Conservation (phyloP, 2,113 vertebrate genomes). For the Hippocampus guttulatus region DNA sequence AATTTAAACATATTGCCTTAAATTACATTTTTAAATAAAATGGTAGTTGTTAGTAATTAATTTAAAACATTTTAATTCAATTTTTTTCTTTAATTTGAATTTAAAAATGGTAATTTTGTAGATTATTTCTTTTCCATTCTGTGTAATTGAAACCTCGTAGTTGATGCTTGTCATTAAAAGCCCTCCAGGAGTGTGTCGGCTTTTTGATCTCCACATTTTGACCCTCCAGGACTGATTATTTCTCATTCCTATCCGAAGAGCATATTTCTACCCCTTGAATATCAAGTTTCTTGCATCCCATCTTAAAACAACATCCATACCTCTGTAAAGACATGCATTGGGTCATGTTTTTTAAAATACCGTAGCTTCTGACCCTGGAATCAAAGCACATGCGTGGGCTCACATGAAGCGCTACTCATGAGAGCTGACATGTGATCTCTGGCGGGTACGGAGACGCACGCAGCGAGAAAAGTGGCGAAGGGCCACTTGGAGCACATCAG, state of each 20-base stretch:
- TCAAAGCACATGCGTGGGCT: constrained; percentile 17
- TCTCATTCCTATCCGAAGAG: background rate
- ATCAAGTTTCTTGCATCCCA: background rate
- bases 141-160: background rate
- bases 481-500: constrained; percentile 69
- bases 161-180: background rate
- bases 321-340: background rate
- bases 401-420: constrained; percentile 28
- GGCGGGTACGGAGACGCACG: constrained; percentile 35
- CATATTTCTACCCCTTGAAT: too few relatives aligned
- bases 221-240: background rate
- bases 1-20: too few relatives aligned
- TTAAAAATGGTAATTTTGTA: background rate
- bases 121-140: background rate
- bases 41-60: background rate
- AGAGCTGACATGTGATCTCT: constrained; percentile 66
- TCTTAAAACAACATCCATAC: background rate
- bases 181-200: background rate
- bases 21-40: too few relatives aligned
- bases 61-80: background rate
- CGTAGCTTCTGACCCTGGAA: constrained; percentile 17
- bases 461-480: constrained; percentile 51
- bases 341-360: background rate
- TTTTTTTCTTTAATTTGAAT: background rate
- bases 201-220: background rate